Base-by-base conservation (phyloP, 2,888 invertebrate species). In the Leistus spinibarbis region DNA sequence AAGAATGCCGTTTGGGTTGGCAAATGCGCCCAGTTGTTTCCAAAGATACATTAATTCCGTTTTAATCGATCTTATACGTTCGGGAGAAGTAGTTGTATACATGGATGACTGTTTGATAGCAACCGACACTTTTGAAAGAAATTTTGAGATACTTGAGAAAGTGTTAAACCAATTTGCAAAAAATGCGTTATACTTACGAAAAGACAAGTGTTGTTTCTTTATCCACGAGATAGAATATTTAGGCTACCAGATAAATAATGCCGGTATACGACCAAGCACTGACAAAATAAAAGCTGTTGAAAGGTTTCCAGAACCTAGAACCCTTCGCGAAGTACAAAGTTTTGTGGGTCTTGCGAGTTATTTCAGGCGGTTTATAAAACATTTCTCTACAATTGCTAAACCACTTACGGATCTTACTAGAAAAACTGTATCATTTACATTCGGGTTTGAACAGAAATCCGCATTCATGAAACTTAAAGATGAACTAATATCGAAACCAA, bases 1-100 rank as follows among this genome's bases (percentile, higher is more conserved):
- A n/a, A 77, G 77, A 71, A 81, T 82, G 80, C 82, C 80, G 2
- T 80, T 82, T 76, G 82, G 82, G 0, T 75, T 81, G n/a, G 77
- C 67, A 16, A 80, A 79, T 69, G 77, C 77, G 53, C 80, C 82
- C 7, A 23, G 76, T 7, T 72, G 73, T n/a, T 80, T 81, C 76
- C 23, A 40, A 16, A 24, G 79, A 53, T 80, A 69, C 76, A 69
- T 79, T 60, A 72, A 78, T 67, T 68, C 73, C 54, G 77, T 79
- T 66, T 80, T 81, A 40, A 70, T 22, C 27, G 57, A 76, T 20
- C 67, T 79, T 16, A 68, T 79, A 23, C 63, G 67, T 13, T 72
- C 17, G 66, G 69, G 13, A 78, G 78, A 70, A 74, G n/a, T 78
- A 53, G 57, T 77, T 53, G 68, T 79, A 16, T 80, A 78, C 65